Conservation (phyloP, 2,888 invertebrate species). For the Pharmacophagus antenor region DNA sequence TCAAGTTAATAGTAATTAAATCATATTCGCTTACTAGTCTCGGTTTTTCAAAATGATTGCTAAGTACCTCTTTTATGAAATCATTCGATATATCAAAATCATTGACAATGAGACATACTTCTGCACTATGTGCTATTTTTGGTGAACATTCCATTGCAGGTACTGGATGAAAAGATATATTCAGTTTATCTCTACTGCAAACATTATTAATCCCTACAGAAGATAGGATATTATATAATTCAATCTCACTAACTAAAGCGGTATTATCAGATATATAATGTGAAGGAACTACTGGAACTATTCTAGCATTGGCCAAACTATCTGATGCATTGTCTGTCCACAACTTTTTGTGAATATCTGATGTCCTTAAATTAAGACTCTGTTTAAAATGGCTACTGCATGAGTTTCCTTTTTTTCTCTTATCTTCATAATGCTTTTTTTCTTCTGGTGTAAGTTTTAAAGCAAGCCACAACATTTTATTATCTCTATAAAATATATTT, state of each 20-base stretch:
- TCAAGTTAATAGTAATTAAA: constrained; percentile 83
- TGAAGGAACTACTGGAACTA: constrained; percentile 64
- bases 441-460: constrained; percentile 54
- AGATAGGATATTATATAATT: constrained; percentile 56
- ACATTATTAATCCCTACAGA: constrained; percentile 50
- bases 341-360: constrained; percentile 64
- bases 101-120: constrained; percentile 64
- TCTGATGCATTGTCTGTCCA: constrained; percentile 49
- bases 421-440: constrained; percentile 51
- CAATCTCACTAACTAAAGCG: constrained; percentile 60
- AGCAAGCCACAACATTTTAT: constrained; percentile 67
- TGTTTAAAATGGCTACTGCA: constrained; percentile 45
- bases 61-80: constrained; percentile 81
- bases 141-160: constrained; percentile 61
- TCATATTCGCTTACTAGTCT: constrained; percentile 83
- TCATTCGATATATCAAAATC: constrained; percentile 69
- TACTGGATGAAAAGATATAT: constrained; percentile 62
- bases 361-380: constrained; percentile 57
- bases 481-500: constrained; percentile 72
- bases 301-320: constrained; percentile 51
- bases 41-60: constrained; percentile 85
- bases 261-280: constrained; percentile 50
- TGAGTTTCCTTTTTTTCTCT: constrained; percentile 35
- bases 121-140: constrained; percentile 65
- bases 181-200: constrained; percentile 40